Percentiles rank a stretch among this genome's conserved stretches.
Evolutionary conservation across 2,888 invertebrate genomes (phyloP).

Genomic region (Athalia rosae): DNA sequence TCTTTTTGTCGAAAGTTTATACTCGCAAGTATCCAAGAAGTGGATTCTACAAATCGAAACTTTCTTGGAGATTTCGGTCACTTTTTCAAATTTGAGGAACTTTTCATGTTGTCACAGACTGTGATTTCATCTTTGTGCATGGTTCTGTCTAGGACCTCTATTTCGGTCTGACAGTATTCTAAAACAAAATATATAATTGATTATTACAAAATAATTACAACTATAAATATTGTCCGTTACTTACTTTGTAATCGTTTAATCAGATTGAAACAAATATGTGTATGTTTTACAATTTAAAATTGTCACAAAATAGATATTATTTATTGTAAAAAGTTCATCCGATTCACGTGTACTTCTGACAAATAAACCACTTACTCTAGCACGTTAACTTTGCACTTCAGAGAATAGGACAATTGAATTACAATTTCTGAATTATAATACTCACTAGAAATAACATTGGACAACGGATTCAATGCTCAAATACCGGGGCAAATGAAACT

Average conservation of each 20-base stretch:
- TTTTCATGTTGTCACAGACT: neutral
- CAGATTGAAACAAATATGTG: neutral
- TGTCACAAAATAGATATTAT: neutral
- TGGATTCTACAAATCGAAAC: constrained; percentile 7
- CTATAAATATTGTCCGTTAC: constrained; percentile 15
- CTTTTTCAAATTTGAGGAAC: neutral
- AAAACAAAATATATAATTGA: constrained; percentile 41
- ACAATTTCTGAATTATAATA: too few relatives aligned
- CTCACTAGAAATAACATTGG: too few relatives aligned
- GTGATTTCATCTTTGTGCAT: neutral
- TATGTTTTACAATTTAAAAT: neutral
- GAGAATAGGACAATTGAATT: too few relatives aligned
- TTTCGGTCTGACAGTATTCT: constrained; percentile 28
- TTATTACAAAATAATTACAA: constrained; percentile 7
- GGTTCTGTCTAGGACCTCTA: neutral
- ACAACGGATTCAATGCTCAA: too few relatives aligned
- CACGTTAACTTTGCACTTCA: too few relatives aligned
- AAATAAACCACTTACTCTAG: too few relatives aligned
- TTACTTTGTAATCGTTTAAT: constrained; percentile 35
- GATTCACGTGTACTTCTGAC: too few relatives aligned
- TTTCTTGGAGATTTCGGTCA: neutral
- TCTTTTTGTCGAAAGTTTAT: constrained; percentile 43
- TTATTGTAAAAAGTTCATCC: too few relatives aligned
- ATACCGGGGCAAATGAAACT: too few relatives aligned
- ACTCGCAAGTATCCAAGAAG: constrained; percentile 45